Percentiles rank a stretch among this genome's conserved stretches.
These are phyloP conservation scores for Propsilocerus akamusi DNA, from an alignment of 1,140 invertebrate genomes.

Conservation along the genomic window DNA sequence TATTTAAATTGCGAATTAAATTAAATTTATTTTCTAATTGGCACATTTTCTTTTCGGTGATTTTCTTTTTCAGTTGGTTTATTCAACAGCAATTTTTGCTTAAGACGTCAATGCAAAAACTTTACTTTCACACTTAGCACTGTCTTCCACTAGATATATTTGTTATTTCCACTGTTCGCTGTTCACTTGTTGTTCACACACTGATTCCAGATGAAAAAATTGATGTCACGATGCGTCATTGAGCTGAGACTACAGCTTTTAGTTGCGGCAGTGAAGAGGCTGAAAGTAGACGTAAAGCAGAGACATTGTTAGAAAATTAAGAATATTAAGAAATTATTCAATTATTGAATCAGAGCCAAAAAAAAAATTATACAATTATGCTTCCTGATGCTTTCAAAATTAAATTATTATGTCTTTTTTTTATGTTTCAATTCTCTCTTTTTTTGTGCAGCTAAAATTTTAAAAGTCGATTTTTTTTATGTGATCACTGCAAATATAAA, in stretches of 20 bases:
- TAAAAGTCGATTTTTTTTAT: too few relatives aligned
- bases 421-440: too few relatives aligned
- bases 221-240: too few relatives aligned
- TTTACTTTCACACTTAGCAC: too few relatives aligned
- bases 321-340: not conserved
- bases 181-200: not conserved
- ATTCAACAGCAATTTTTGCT: too few relatives aligned
- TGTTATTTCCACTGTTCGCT: too few relatives aligned
- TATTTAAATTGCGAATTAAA: not conserved
- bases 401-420: not conserved
- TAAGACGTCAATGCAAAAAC: not conserved
- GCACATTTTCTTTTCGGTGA: not conserved
- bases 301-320: not conserved
- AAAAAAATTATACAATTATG: not conserved
- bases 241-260: too few relatives aligned
- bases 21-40: not conserved
- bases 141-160: too few relatives aligned
- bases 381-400: not conserved
- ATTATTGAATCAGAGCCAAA: not conserved
- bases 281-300: not conserved
- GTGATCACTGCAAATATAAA: too few relatives aligned
- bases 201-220: not conserved
- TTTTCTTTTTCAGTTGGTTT: not conserved
- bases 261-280: too few relatives aligned
- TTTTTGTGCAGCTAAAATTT: too few relatives aligned